Conservation (phyloP, 2,888 invertebrate species). For the Ochlodes sylvanus region DNA sequence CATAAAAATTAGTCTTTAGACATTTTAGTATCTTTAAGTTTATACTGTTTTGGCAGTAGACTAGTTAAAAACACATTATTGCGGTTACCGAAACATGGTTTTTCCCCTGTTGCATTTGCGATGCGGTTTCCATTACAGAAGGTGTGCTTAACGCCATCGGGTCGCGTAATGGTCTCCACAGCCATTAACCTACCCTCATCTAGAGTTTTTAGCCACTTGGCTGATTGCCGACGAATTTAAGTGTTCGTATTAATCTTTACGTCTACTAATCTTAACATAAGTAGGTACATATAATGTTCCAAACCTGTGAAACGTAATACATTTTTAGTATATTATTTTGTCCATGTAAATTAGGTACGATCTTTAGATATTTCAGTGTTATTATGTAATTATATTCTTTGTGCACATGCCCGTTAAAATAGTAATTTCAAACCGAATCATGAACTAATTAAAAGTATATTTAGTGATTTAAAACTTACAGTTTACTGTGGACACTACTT, state of each 20-base stretch:
- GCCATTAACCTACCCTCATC: slow-evolving; percentile 74
- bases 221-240: slow-evolving; percentile 7
- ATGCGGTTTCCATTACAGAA: slow-evolving; percentile 75
- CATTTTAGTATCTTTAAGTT: neutral
- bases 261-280: neutral
- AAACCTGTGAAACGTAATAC: too few species aligned
- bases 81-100: neutral
- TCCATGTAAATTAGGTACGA: too few species aligned
- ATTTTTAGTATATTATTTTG: too few species aligned
- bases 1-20: neutral
- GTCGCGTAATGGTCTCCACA: slow-evolving; percentile 70
- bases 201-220: slow-evolving; percentile 46
- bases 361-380: too few species aligned
- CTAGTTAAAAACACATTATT: slow-evolving; percentile 18
- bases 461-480: too few species aligned
- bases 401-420: too few species aligned
- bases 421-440: too few species aligned
- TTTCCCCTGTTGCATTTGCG: slow-evolving; percentile 63
- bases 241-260: neutral
- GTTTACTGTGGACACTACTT: too few species aligned
- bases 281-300: too few species aligned
- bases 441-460: too few species aligned
- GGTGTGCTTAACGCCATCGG: slow-evolving; percentile 71
- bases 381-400: too few species aligned
- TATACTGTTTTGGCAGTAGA: slow-evolving; percentile 6